Evolutionary conservation across 2,888 invertebrate genomes (phyloP), one percentile per base, ranked within the genome.

Genomic region (Stratiomys singularior): DNA sequence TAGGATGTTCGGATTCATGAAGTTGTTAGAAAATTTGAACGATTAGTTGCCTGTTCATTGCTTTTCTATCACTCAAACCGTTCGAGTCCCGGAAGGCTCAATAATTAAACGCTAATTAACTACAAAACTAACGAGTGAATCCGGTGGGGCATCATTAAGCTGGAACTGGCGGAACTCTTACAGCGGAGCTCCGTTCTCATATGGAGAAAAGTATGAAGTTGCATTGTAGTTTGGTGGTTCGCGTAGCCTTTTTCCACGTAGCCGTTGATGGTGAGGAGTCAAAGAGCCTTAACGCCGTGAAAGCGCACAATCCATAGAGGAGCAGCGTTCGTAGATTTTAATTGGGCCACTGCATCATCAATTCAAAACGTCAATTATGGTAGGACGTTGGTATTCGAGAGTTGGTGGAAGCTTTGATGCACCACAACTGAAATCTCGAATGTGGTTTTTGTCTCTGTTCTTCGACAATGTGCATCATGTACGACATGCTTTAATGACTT

Each of bases 351-450:
- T 76, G 78, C 78, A 80, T 80, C 80, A 80, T 80, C 78, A 80
- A 80, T 80, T 80, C 80, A 78, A 80, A 78, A 80, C 76, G 80
- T 80, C 80, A 80, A 80, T 80, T 80, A 80, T 76, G 78, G 60
- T 69, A 69, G 78, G 76, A 78, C 76, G 72, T 76, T 30, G 71
- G 67, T 76, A 76, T 66, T 63, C 78, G 58, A 58, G 37, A 58
- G 28, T 27, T 13, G 44, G 71, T 56, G 7, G 56, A 30, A 67
- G 74, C 74, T 60, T 74, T 60, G 74, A 74, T 67, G 28, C 30
- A 37, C 52, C 37, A 67, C 72, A 56, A 77, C 76, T 47, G 13
- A 69, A 79, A 77, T 27, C 67, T 66, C 77, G 60, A 72, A 25
- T 37, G 71, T 56, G 74, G 30, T 66, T 69, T 76, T 76, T 52